Percentiles rank a stretch among this genome's conserved stretches.
Evolutionary conservation across 2,797 vertebrate species (phyloP).

Genomic region (Hozukius guyotensis): DNA sequence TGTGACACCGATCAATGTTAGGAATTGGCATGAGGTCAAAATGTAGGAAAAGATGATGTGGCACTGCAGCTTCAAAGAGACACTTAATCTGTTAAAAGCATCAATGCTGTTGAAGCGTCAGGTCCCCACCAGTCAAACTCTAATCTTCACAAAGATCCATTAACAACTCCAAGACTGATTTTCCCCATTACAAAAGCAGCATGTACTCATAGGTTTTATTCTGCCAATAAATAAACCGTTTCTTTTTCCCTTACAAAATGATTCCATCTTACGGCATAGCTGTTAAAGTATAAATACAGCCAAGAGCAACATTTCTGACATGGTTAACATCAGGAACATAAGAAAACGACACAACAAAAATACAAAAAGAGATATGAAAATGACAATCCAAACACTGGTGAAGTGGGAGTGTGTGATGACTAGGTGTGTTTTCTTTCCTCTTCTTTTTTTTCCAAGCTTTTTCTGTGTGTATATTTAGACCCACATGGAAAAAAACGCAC

Average conservation of each 20-base stretch:
- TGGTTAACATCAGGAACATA: neutral
- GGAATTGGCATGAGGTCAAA: slow-evolving; percentile 30
- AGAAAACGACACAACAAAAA: slow-evolving; percentile 11
- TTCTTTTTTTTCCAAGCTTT: neutral
- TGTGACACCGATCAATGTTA: neutral
- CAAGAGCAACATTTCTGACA: neutral
- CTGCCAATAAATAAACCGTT: slow-evolving; percentile 47
- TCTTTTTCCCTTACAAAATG: slow-evolving; percentile 20
- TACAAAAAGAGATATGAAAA: slow-evolving; percentile 19
- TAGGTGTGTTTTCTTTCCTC: neutral
- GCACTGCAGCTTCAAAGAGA: slow-evolving; percentile 7
- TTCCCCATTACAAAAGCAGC: slow-evolving; percentile 11
- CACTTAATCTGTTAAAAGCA: slow-evolving; percentile 12
- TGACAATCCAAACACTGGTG: slow-evolving; percentile 16
- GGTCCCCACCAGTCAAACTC: slow-evolving; percentile 1
- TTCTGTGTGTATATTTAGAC: neutral
- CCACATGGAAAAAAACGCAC: neutral
- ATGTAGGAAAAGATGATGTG: slow-evolving; percentile 6
- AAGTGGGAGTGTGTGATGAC: neutral
- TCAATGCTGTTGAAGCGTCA: neutral
- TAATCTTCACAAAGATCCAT: neutral
- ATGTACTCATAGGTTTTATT: slow-evolving; percentile 20
- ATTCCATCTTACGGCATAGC: neutral
- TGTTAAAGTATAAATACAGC: slow-evolving; percentile 1
- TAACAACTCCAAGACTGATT: neutral